Base-by-base conservation (phyloP, 2,113 vertebrate species). In the Notarius lentiginosus region DNA sequence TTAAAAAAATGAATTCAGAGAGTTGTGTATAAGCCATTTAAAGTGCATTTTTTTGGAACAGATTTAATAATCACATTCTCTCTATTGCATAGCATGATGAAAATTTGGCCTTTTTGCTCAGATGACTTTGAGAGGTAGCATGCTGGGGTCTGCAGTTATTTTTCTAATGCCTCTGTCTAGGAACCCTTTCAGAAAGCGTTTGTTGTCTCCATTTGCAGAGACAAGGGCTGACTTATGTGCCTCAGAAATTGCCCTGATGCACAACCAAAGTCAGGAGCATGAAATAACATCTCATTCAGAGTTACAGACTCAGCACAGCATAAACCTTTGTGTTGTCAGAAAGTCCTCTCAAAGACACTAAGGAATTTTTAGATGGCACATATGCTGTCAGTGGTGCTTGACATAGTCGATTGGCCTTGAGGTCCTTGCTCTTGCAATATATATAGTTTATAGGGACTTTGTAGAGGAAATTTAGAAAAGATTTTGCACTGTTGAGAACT, bases 241-340 rank as follows among this genome's bases (percentile, higher is more conserved):
- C 14, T 75, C 61, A 83, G 81, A 90, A 90, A 87, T 85, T 87
- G 86, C 87, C 76, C 63, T 86, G 76, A 90, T 88, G 80, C 87
- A 76, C 82, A 82, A n/a, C 85, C 86, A 87, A 88, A 76, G 83
- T 84, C 85, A 76, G 72, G 55, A 81, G 60, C 75, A 90, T 87
- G 84, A 87, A 89, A 88, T 81, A 89, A 83, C 86, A 89, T 83
- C 89, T 87, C 81, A 65, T 84, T 87, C 79, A 73, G 83, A 87
- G 65, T 90, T 90, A 89, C 56, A 86, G 79, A 87, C 86, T 86
- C 87, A 81, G 89, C 87, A 87, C 79, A 24, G 47, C 77, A 88
- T 88, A 88, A 90, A 90, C 79, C 41, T 41, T 84, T 75, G 17
- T 85, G 85, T 86, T 89, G 87, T 87, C 87, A 87, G 72, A 60